Base-by-base conservation (phyloP, 1,140 invertebrate genomes). In the Melanaphis sacchari region DNA sequence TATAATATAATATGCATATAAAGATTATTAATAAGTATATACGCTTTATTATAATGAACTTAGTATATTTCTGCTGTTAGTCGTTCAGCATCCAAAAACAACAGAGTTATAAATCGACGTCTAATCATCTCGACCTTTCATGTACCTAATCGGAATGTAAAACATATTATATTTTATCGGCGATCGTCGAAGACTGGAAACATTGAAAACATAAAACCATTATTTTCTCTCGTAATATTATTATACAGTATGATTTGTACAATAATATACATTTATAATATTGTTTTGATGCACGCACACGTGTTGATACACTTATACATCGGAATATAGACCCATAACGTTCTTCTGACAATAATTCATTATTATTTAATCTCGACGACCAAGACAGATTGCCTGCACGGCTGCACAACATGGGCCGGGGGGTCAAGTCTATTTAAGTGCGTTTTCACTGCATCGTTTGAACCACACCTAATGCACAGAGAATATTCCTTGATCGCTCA, bases 381-480 rank as follows among this genome's bases (percentile, higher is more conserved):
- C 31, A n/a, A 76, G 31, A 76, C 59, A n/a, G 59, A n/a, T 76
- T 5, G 59, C 15, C 31, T n/a, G 15, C 3, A 76, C 15, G 59
- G 5, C 31, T n/a, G 15, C 3, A 76, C 15, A n/a, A 76, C 59
- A 76, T 76, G n/a, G 59, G 59, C 59, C 59, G 59, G 59, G 46
- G 59, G n/a, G 36, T 82, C 22, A 82, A 36, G 36, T 82, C 76
- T 82, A 38, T 82, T 88, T 49, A 49, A 49, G 18, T 49, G 41
- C 40, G 11, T 43, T 84, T 84, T 40, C 4, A 46, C 81, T 49
- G 76, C 90, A 81, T 92, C 81, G 24, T 93, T 93, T 54, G 43
- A 2, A 84, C 91, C 81, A 40, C 91, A 26, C 91, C 91, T 84
- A 38, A 66, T 38, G 49, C 18, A 88, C 43, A 87, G 41, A 87